A percentile compares a stretch with the other conserved stretches of the same genome.
Evolutionary conservation across 1,140 invertebrate genomes (phyloP).

Genomic region (Agrypnia vestita): DNA sequence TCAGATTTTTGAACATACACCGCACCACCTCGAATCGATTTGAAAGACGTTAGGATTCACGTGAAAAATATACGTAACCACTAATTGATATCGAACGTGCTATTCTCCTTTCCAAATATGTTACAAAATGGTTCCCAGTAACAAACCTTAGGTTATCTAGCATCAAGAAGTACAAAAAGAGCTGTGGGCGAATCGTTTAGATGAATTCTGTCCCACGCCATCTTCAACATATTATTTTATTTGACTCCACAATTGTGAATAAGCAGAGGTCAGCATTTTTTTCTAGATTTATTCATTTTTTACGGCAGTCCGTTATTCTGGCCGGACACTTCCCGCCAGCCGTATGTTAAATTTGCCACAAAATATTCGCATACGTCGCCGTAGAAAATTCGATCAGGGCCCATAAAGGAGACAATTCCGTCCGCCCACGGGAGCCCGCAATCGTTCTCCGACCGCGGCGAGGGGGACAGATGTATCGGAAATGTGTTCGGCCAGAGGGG

Average conservation of each 20-base stretch:
- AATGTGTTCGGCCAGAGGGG: neutral
- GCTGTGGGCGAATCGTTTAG: too few relatives aligned
- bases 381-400: constrained; percentile 25
- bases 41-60: too few relatives aligned
- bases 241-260: neutral
- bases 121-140: too few relatives aligned
- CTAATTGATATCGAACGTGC: too few relatives aligned
- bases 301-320: constrained; percentile 10
- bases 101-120: too few relatives aligned
- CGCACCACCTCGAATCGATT: too few relatives aligned
- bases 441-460: constrained; percentile 14
- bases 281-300: constrained; percentile 39
- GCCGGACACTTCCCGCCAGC: constrained; percentile 5
- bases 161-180: too few relatives aligned
- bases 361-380: constrained; percentile 56
- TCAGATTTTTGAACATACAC: too few relatives aligned
- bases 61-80: too few relatives aligned
- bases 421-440: neutral
- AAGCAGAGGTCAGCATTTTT: constrained; percentile 25
- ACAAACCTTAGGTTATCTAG: too few relatives aligned
- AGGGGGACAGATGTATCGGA: neutral
- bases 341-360: constrained; percentile 55
- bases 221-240: constrained; percentile 10
- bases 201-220: neutral
- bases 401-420: constrained; percentile 3